These are phyloP conservation scores for Sus cebifrons DNA, from an alignment of 2,797 vertebrate species.

Conservation along the genomic window DNA sequence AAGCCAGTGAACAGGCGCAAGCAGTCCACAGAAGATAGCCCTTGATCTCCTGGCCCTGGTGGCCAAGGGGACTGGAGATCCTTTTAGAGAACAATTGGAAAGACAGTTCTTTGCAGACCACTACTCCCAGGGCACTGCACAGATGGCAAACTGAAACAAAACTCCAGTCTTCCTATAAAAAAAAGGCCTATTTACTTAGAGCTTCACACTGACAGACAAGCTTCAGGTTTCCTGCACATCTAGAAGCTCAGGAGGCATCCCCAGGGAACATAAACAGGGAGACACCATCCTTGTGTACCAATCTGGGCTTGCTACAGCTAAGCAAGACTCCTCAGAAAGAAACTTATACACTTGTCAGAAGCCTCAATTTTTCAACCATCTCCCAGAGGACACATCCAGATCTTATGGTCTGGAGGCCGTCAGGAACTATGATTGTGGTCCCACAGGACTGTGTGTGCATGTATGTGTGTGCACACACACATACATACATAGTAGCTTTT, in stretches of 20 bases:
- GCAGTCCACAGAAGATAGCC: not conserved
- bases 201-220: not conserved
- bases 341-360: not conserved
- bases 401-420: not conserved
- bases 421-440: not conserved
- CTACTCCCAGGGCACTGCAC: not conserved
- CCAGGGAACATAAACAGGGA: not conserved
- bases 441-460: not conserved
- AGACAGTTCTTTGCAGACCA: not conserved
- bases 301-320: not conserved
- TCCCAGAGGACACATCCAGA: not conserved
- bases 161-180: not conserved
- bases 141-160: not conserved
- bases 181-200: not conserved
- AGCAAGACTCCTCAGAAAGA: not conserved
- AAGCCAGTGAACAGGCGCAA: not conserved
- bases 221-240: not conserved
- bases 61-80: not conserved
- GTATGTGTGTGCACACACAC: too few species aligned
- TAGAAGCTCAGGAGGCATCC: not conserved
- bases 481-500: too few species aligned
- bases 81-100: not conserved
- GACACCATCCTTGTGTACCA: not conserved
- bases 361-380: not conserved
- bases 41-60: not conserved